Evolutionary conservation across 2,797 vertebrate genomes (phyloP), one percentile per base, ranked within the genome.

Genomic region (Xiphorhynchus erythropygius): DNA sequence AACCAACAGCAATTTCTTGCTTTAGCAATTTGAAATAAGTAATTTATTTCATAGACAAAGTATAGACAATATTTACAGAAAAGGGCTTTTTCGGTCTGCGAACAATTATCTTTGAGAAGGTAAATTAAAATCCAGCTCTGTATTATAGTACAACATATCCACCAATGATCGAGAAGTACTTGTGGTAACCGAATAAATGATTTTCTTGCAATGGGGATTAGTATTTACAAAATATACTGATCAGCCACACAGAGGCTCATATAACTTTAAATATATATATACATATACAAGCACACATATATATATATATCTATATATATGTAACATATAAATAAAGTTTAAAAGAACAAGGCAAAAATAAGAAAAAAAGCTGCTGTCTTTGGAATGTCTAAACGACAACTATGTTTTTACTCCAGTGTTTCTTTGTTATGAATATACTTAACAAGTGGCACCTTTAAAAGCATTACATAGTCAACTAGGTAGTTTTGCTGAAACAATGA

Each of bases 211-310:
- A 91, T 13, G 47, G 68, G 80, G 77, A 89, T 95, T 84, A 83
- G 71, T 98, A 98, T 98, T 98, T 98, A 98, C 98, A 98, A 97
- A 97, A 97, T 97, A 97, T 93, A 98, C 97, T 90, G 59, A 83
- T 91, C 84, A 78, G 97, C 97, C 96, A 97, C 97, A 97, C 76
- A 97, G 97, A 97, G 97, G 97, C 97, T 97, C 92, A 73, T 92
- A 94, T 79, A 95, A 95, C 86, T 94, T 95, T 97, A 95, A 96
- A 97, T 96, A 95, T 95, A 95, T 75, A 96, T 67, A 95, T 18
- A 95, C 57, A 96, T 83, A 90, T 74, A 90, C 56, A 94, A 74
- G 65, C 82, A 94, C 64, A 96, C 65, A 96, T 73, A 96, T 85
- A 93, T 73, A 96, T 85, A 93, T 85, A 90, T 81, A 27, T 94